phyloP scores from a whole-genome alignment of 64 coral and sea anemone genomes.

The Dendronephthya gigantea region DNA sequence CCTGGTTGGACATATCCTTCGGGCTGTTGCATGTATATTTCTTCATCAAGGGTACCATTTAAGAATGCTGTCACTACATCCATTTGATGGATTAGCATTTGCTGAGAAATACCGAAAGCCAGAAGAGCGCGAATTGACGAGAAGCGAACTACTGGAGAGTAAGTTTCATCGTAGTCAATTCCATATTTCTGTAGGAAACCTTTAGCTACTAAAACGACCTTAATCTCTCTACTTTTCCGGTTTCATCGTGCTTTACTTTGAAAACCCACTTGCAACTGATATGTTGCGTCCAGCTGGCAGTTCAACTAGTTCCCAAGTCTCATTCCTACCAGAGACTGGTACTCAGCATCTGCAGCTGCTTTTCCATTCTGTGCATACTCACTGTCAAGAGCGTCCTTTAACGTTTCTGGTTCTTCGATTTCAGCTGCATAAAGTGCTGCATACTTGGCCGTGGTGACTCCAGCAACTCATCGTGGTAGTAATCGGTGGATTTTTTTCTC shows the following conservation, averaged over 20 bases:
- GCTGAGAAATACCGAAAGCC: background rate
- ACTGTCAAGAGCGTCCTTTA: background rate
- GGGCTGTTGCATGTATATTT: background rate
- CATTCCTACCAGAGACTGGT: background rate
- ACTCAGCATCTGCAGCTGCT: background rate
- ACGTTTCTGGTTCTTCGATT: background rate
- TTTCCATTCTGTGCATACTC: background rate
- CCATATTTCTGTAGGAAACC: background rate
- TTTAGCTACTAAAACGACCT: background rate
- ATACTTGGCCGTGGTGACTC: background rate
- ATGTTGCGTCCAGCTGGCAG: background rate
- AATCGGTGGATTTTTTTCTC: background rate
- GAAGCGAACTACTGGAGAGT: background rate
- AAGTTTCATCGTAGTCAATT: background rate
- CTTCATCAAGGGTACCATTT: background rate
- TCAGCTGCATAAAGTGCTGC: background rate
- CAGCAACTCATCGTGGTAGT: background rate
- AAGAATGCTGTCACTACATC: background rate
- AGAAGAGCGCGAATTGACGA: background rate
- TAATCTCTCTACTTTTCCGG: too few species aligned
- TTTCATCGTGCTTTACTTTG: constrained; percentile 9
- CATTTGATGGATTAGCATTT: constrained; percentile 10
- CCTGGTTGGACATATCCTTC: background rate
- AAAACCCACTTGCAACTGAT: background rate
- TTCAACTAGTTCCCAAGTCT: background rate